Conservation (phyloP, 2,113 vertebrate species). For the Paramormyrops kingsleyae region DNA sequence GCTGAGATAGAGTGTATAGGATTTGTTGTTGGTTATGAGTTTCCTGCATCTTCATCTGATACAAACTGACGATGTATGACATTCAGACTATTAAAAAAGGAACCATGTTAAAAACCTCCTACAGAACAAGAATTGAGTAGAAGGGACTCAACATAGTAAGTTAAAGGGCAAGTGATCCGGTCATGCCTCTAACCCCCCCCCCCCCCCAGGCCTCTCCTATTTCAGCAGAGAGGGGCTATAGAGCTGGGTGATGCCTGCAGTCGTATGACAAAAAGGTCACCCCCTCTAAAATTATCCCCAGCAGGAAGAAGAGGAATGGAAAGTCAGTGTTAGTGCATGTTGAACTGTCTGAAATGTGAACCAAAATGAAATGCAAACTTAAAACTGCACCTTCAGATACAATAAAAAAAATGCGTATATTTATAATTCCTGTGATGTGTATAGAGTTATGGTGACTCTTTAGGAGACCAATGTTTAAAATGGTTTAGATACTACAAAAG, state of each 20-base stretch:
- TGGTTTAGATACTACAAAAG: background rate
- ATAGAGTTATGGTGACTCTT: background rate
- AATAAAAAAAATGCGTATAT: background rate
- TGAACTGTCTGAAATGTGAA: background rate
- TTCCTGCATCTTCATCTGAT: background rate
- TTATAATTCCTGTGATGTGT: background rate
- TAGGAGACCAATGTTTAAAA: background rate
- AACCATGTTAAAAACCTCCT: background rate
- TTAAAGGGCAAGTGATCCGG: conserved; percentile 48
- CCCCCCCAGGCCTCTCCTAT: conserved; percentile 46
- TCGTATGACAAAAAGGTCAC: conserved; percentile 52
- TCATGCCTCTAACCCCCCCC: conserved; percentile 35
- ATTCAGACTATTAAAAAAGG: background rate
- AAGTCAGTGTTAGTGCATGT: background rate
- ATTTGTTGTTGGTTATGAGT: background rate
- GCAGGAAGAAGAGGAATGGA: conserved; percentile 22
- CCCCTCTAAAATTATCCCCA: conserved; percentile 48
- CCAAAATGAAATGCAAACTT: background rate
- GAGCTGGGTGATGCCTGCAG: conserved; percentile 27
- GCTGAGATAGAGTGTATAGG: background rate
- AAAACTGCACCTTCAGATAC: background rate
- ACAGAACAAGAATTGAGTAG: background rate
- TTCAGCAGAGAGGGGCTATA: conserved; percentile 51
- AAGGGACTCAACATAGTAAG: background rate
- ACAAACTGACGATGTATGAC: background rate